These are phyloP conservation scores for Bemisia tabaci DNA, from an alignment of 1,140 invertebrate genomes.

Conservation along the genomic window DNA sequence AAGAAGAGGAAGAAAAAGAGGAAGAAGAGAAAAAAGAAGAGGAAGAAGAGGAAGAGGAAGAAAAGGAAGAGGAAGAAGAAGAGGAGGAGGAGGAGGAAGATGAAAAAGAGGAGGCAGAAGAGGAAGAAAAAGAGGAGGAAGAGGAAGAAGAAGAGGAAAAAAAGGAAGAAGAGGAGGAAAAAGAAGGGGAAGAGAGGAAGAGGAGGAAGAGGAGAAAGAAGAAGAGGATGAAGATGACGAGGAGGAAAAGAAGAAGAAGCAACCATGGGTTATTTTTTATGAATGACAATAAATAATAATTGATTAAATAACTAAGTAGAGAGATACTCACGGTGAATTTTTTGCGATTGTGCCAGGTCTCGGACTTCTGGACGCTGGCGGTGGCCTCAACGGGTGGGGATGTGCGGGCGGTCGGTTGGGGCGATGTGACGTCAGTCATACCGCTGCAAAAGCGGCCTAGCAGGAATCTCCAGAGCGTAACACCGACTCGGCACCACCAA, in stretches of 20 bases:
- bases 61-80: slow-evolving; percentile 3
- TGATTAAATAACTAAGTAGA: too few species aligned
- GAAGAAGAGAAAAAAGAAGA: background rate
- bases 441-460: background rate
- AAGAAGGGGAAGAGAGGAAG: background rate
- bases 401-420: background rate
- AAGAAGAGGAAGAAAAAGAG: background rate
- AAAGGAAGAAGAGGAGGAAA: background rate
- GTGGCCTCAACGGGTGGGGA: slow-evolving; percentile 1
- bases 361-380: slow-evolving; percentile 32
- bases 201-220: slow-evolving; percentile 5
- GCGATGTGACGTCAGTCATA: background rate
- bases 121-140: too few species aligned
- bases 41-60: background rate
- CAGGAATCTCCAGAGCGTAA: background rate
- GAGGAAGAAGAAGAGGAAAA: slow-evolving; percentile 3
- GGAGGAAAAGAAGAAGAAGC: slow-evolving; percentile 4
- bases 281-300: too few species aligned
- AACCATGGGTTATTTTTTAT: too few species aligned
- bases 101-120: too few species aligned
- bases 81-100: background rate
- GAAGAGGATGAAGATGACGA: slow-evolving; percentile 5
- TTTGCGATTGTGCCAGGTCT: slow-evolving; percentile 35
- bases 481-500: background rate
- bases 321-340: slow-evolving; percentile 34